Base-by-base conservation (phyloP, 2,888 invertebrate species). In the Folsomia manolachei region DNA sequence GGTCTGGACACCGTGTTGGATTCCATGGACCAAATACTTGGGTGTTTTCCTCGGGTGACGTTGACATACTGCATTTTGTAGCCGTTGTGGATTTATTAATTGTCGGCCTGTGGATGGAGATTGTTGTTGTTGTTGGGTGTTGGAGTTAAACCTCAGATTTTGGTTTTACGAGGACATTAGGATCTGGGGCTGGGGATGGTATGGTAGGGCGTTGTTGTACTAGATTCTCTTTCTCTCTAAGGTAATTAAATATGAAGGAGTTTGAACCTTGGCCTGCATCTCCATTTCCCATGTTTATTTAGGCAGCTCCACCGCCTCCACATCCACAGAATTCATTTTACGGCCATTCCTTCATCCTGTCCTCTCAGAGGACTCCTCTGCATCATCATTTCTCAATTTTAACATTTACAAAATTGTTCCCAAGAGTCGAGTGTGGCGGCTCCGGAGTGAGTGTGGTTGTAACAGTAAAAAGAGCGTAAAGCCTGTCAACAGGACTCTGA, bases 231-330 rank as follows among this genome's bases (percentile, higher is more conserved):
- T 51, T 51, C 9, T 60, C 9, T n/a, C 7, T 60, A n/a, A 9
- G 60, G 52, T 66, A 52, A 66, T 66, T 66, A 52, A 66, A 66
- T 64, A 52, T 24, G 66, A 66, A 66, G 66, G 66, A 66, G 66
- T 66, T 66, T 66, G 66, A 66, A 66, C 66, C 66, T 66, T 66
- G 66, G 66, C 66, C 66, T 21, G 66, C 24, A 66, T 66, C 24
- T 21, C 9, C n/a, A 52, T 66, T 23, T 39, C 23, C 51, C 39
- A 39, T 39, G 39, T 39, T 39, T 39, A 39, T 39, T 14, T 39
- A 39, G 39, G 39, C 39, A 39, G 39, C 39, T 39, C 39, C n/a
- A 14, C 39, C 39, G 4, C 39, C 39, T 39, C 39, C 39, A 9
- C 39, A 4, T 39, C 39, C 39, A 14, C 39, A 39, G 4, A 39